phyloP scores from a whole-genome alignment of 2,888 invertebrate genomes.

The Rhimphoctona megacephalus region DNA sequence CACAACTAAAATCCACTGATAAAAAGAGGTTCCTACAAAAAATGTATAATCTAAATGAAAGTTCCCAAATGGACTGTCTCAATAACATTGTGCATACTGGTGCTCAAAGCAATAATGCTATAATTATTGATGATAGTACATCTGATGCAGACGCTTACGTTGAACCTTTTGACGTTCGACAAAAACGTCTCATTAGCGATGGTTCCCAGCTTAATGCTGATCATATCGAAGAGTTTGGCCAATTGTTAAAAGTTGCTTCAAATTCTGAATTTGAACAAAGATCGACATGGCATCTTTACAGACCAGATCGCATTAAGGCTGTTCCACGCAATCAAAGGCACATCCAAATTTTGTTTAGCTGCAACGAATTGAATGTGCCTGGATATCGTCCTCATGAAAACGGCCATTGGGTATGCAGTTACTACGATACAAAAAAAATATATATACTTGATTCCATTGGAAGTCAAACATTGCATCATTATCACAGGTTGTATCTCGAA shows the following conservation, averaged over 20 bases:
- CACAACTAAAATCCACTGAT: too few relatives aligned
- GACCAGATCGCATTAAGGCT: conserved; percentile 17
- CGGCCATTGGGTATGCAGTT: conserved; percentile 45
- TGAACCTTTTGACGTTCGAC: background rate
- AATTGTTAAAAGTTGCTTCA: background rate
- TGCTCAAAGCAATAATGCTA: background rate
- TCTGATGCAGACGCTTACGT: background rate
- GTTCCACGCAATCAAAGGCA: conserved; percentile 8
- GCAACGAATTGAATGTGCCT: background rate
- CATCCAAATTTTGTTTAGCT: conserved; percentile 36
- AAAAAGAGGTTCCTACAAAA: too few relatives aligned
- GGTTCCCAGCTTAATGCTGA: conserved; percentile 7
- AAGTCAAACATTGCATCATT: background rate
- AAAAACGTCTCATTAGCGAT: background rate
- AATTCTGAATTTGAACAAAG: conserved; percentile 18
- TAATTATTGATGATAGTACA: background rate
- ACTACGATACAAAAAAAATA: conserved; percentile 19
- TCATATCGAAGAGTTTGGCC: conserved; percentile 25
- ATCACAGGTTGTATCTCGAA: conserved; percentile 19
- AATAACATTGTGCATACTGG: too few relatives aligned
- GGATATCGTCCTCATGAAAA: background rate
- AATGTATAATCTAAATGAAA: too few relatives aligned
- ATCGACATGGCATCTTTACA: conserved; percentile 2
- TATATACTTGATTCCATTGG: conserved; percentile 14
- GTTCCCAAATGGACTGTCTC: too few relatives aligned